These are phyloP conservation scores for Gibbula magus DNA, from an alignment of 2,888 invertebrate species.

Conservation along the genomic window DNA sequence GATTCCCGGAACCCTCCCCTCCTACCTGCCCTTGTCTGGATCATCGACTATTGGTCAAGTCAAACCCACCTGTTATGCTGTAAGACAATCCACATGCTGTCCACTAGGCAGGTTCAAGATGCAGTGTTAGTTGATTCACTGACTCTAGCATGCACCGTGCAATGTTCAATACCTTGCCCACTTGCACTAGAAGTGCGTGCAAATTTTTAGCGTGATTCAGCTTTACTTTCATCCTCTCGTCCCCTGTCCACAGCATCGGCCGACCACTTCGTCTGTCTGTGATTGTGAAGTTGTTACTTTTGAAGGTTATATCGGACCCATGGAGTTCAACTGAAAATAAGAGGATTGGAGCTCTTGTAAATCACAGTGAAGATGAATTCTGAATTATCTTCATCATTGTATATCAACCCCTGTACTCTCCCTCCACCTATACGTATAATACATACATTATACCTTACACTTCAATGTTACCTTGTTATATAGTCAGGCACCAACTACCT, in stretches of 20 bases:
- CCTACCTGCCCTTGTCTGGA: too few relatives aligned
- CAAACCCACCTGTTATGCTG: too few relatives aligned
- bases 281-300: constrained; percentile 25
- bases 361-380: too few relatives aligned
- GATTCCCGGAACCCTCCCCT: too few relatives aligned
- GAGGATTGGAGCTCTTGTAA: too few relatives aligned
- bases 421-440: not conserved
- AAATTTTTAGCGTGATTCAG: constrained; percentile 31
- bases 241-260: constrained; percentile 6
- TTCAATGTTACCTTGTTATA: too few relatives aligned
- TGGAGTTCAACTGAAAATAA: constrained; percentile 15
- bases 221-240: not conserved
- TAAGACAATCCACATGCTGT: not conserved
- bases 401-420: too few relatives aligned
- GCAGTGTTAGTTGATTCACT: not conserved
- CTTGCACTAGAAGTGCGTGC: constrained; percentile 19
- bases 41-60: too few relatives aligned
- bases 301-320: not conserved
- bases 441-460: not conserved
- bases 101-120: not conserved
- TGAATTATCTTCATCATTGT: too few relatives aligned
- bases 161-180: constrained; percentile 18
- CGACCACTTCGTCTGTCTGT: not conserved
- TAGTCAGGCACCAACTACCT: too few relatives aligned
- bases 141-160: not conserved